Conservation (phyloP, 2,113 vertebrate genomes). For the Hippocampus abdominalis region DNA sequence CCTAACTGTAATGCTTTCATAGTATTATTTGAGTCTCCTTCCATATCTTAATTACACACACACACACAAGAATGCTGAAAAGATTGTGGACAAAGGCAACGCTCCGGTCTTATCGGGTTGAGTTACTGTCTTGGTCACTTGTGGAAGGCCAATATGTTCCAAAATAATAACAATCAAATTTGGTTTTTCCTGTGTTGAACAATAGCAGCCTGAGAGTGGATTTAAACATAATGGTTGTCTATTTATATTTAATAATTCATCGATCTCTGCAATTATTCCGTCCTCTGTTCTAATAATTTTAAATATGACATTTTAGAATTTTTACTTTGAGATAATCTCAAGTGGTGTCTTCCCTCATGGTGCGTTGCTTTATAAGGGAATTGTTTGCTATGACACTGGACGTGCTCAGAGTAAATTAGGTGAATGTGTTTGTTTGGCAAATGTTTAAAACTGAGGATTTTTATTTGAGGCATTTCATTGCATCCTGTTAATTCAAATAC, state of each 20-base stretch:
- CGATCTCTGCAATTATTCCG: constrained; percentile 42
- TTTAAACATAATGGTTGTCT: constrained; percentile 56
- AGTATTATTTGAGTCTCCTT: constrained; percentile 37
- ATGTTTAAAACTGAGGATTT: constrained; percentile 19
- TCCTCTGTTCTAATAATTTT: constrained; percentile 49
- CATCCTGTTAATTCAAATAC: constrained; percentile 44
- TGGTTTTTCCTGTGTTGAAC: constrained; percentile 27
- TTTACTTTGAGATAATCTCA: constrained; percentile 24
- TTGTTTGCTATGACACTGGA: constrained; percentile 60
- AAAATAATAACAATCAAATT: constrained; percentile 6
- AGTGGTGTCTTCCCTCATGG: constrained; percentile 37
- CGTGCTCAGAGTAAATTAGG: constrained; percentile 53
- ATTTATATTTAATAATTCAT: constrained; percentile 58
- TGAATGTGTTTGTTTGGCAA: constrained; percentile 54
- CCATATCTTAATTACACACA: constrained; percentile 27
- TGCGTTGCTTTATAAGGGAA: constrained; percentile 44
- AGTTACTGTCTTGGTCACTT: constrained; percentile 27
- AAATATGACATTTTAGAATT: constrained; percentile 33
- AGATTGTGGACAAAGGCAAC: constrained; percentile 11
- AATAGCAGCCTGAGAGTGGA: constrained; percentile 44
- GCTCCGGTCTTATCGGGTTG: constrained; percentile 1
- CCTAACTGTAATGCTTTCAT: constrained; percentile 38
- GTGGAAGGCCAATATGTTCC: constrained; percentile 21
- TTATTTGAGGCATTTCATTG: constrained; percentile 58
- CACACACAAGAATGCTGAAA: constrained; percentile 13